Conservation (phyloP, 2,113 vertebrate species). For the Perca flavescens region DNA sequence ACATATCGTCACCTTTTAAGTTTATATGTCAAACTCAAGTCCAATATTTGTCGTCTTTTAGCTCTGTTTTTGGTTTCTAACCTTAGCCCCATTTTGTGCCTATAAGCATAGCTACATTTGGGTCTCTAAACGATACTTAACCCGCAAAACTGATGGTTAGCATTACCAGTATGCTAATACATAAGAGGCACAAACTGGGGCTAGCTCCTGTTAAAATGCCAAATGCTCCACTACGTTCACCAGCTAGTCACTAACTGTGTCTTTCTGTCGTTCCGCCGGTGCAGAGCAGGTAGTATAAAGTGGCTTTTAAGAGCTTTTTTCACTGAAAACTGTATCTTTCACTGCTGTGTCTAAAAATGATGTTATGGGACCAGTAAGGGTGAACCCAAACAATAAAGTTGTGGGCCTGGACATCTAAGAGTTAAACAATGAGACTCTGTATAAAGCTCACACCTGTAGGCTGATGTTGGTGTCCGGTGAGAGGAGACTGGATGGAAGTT, state of each 20-base stretch:
- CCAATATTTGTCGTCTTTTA: too few relatives aligned
- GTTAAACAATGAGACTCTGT: not conserved
- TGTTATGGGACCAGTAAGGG: too few relatives aligned
- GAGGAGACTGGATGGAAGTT: constrained; percentile 91
- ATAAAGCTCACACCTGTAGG: constrained; percentile 88
- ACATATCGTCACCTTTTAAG: too few relatives aligned
- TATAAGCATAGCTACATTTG: not conserved
- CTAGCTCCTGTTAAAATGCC: not conserved
- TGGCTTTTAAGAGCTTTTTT: not conserved
- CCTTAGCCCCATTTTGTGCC: not conserved
- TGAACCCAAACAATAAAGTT: not conserved
- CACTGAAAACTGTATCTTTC: not conserved
- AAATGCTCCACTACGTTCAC: not conserved
- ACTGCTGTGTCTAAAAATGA: not conserved
- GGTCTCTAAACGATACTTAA: not conserved
- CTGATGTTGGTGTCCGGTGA: constrained; percentile 93
- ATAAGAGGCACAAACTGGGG: not conserved
- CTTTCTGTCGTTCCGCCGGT: not conserved
- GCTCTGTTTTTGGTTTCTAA: not conserved
- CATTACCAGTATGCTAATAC: not conserved
- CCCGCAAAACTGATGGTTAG: not conserved
- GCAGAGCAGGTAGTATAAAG: not conserved
- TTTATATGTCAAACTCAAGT: not conserved
- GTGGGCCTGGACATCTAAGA: not conserved
- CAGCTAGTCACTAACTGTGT: constrained; percentile 2